These are phyloP conservation scores for Manacus vitellinus DNA, from an alignment of 2,113 vertebrate genomes.

Conservation along the genomic window DNA sequence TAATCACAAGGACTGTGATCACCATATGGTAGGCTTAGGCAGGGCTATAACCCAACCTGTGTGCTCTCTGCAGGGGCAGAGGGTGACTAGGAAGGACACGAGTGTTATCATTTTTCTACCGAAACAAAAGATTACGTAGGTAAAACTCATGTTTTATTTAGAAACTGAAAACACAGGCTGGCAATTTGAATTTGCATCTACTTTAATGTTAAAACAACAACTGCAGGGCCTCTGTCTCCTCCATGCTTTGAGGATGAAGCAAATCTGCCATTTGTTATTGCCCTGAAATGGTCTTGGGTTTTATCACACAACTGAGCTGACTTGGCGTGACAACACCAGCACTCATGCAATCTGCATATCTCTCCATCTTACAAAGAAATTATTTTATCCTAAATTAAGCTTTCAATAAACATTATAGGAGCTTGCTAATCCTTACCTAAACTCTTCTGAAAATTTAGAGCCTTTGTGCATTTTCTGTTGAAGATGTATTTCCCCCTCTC, in stretches of 20 bases:
- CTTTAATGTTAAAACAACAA: not conserved
- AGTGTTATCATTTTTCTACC: not conserved
- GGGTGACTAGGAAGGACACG: not conserved
- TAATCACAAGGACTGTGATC: accelerated
- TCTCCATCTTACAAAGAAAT: slow-evolving; percentile 25
- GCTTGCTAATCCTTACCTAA: not conserved
- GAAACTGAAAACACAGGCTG: not conserved
- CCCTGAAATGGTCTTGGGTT: not conserved
- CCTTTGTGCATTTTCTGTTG: not conserved
- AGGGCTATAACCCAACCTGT: not conserved
- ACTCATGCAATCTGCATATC: not conserved
- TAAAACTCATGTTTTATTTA: not conserved
- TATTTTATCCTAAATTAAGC: slow-evolving; percentile 23
- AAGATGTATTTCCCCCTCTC: not conserved
- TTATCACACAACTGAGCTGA: not conserved
- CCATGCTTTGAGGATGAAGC: not conserved
- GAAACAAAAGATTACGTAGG: not conserved
- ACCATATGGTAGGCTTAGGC: accelerated
- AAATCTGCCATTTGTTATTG: not conserved
- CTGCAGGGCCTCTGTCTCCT: not conserved
- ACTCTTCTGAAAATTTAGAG: not conserved
- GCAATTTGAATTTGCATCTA: not conserved
- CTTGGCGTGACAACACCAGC: not conserved
- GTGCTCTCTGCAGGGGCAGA: not conserved
- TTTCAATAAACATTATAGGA: not conserved